A percentile compares a stretch with the other conserved stretches of the same genome.
phyloP scores from a whole-genome alignment of 2,113 vertebrate genomes.

The Syrrhaptes paradoxus region DNA sequence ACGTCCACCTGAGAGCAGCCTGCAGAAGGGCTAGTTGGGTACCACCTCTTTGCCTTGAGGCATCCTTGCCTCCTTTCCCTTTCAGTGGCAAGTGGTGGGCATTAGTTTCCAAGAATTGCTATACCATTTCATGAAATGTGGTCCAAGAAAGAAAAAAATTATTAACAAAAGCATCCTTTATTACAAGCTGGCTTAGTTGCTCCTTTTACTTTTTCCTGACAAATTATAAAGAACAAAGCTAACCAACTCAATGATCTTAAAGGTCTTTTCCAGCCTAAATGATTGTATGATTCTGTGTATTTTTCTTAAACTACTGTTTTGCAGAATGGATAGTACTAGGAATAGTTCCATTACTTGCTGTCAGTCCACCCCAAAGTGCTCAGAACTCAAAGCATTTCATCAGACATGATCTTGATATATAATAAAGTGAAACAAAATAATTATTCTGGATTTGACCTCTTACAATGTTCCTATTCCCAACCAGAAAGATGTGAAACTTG shows the following conservation, averaged over 20 bases:
- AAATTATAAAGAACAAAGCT: not conserved
- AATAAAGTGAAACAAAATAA: not conserved
- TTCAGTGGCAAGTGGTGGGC: not conserved
- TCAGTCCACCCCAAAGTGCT: not conserved
- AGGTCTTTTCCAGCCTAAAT: not conserved
- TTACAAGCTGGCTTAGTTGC: not conserved
- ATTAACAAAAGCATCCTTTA: not conserved
- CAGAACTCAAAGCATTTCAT: not conserved
- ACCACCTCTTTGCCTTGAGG: not conserved
- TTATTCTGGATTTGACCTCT: not conserved
- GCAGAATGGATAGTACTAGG: not conserved
- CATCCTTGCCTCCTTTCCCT: not conserved
- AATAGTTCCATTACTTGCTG: not conserved
- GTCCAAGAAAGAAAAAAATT: not conserved
- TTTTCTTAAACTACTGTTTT: not conserved
- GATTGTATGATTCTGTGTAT: not conserved
- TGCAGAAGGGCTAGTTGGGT: not conserved
- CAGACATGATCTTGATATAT: not conserved
- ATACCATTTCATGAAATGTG: not conserved
- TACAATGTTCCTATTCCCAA: not conserved
- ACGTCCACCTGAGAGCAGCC: not conserved
- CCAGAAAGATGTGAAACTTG: not conserved
- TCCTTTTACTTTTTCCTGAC: not conserved
- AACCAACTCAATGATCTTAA: fast-evolving
- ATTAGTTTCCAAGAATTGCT: not conserved